A percentile compares a stretch with the other conserved stretches of the same genome.
These are phyloP conservation scores for Prionailurus viverrinus DNA, from an alignment of 2,113 vertebrate genomes.

Conservation along the genomic window DNA sequence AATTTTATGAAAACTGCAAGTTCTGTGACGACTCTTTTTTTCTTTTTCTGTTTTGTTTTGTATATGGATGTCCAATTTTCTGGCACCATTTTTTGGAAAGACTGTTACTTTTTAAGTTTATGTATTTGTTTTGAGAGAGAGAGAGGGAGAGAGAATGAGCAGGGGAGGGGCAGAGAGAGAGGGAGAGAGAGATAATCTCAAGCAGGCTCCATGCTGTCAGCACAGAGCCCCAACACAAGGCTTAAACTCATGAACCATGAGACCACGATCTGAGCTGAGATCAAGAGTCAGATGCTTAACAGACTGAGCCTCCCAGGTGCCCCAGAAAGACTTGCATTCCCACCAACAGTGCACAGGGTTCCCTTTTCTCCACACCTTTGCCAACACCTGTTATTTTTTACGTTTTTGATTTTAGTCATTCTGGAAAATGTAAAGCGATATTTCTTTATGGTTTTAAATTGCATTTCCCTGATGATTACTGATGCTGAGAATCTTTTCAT, in stretches of 20 bases:
- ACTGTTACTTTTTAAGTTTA: too few species aligned
- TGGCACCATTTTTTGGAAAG: not conserved
- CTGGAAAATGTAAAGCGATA: not conserved
- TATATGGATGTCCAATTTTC: not conserved
- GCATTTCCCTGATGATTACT: not conserved
- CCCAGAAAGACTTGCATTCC: not conserved
- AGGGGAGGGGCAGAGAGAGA: too few species aligned
- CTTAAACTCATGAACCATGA: too few species aligned
- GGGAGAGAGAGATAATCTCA: too few species aligned
- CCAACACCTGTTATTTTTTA: not conserved
- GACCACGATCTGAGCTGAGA: too few species aligned
- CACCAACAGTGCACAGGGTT: not conserved
- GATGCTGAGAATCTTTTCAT: not conserved
- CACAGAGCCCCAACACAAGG: too few species aligned
- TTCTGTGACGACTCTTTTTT: not conserved
- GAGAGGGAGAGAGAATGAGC: too few species aligned
- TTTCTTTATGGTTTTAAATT: not conserved
- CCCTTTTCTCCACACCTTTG: not conserved
- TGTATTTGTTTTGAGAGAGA: too few species aligned
- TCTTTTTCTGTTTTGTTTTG: not conserved
- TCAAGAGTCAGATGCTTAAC: too few species aligned
- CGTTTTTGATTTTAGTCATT: not conserved
- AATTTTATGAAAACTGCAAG: not conserved
- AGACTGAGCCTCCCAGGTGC: too few species aligned
- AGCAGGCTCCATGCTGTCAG: too few species aligned